These are phyloP conservation scores for Coregonus ussuriensis DNA, from an alignment of 2,797 vertebrate species.

Conservation along the genomic window DNA sequence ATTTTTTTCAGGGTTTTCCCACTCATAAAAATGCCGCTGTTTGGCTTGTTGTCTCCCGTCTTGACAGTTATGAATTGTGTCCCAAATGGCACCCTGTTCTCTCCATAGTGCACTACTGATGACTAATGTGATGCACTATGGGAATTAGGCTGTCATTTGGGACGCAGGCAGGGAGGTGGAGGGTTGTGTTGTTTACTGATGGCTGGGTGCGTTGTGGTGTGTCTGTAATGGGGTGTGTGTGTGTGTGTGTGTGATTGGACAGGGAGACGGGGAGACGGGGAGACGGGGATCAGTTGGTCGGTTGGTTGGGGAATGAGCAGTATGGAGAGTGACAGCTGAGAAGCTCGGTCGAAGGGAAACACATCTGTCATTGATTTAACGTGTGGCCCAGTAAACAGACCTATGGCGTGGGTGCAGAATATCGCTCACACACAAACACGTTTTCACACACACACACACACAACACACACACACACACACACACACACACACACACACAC, in stretches of 20 bases:
- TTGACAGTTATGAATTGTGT: conserved; percentile 54
- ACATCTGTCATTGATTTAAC: conserved; percentile 75
- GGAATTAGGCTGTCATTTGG: neutral
- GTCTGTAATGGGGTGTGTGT: conserved; percentile 23
- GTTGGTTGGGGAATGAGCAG: conserved; percentile 51
- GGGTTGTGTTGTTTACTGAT: conserved; percentile 62
- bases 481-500: conserved; percentile 27
- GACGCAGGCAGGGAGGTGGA: conserved; percentile 45
- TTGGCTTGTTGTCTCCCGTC: conserved; percentile 56
- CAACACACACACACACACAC: conserved; percentile 14
- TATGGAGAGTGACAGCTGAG: conserved; percentile 70
- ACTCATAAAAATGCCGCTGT: conserved; percentile 54
- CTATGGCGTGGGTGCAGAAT: conserved; percentile 48
- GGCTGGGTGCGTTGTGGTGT: conserved; percentile 66
- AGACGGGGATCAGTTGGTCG: conserved; percentile 49
- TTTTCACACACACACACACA: conserved; percentile 22
- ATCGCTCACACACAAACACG: conserved; percentile 25
- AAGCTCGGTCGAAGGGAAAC: conserved; percentile 60
- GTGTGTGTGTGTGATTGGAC: neutral
- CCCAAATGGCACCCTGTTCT: conserved; percentile 15
- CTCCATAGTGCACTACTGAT: no score
- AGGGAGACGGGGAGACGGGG: conserved; percentile 34
- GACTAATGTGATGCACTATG: neutral
- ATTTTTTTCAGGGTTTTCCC: conserved; percentile 54
- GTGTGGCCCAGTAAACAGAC: conserved; percentile 61